These are phyloP conservation scores for Pyralis farinalis DNA, from an alignment of 2,888 invertebrate genomes.

Conservation along the genomic window DNA sequence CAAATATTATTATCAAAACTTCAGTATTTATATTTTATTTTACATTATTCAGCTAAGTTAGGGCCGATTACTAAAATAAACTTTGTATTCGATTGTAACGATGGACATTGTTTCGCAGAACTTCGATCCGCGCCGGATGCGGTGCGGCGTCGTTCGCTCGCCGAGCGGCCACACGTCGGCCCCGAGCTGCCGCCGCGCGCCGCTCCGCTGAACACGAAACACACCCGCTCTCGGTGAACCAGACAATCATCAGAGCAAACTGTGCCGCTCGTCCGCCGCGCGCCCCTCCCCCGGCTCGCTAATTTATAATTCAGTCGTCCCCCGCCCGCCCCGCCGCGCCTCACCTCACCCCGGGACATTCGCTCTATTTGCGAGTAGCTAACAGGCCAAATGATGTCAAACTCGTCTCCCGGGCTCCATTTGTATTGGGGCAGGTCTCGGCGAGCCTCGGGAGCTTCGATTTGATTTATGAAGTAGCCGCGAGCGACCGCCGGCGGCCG, in stretches of 20 bases:
- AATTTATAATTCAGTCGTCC: conserved; percentile 7
- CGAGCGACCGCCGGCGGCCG: not conserved
- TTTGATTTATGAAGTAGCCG: not conserved
- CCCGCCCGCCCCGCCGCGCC: not conserved
- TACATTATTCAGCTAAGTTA: too few species aligned
- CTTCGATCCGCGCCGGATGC: too few species aligned
- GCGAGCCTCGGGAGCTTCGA: not conserved
- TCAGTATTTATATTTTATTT: too few species aligned
- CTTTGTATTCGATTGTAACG: too few species aligned
- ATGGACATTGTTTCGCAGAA: too few species aligned
- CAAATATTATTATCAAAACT: too few species aligned
- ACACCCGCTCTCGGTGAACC: not conserved
- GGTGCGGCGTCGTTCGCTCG: not conserved
- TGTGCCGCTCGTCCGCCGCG: not conserved
- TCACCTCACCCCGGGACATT: not conserved
- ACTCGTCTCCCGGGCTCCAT: not conserved
- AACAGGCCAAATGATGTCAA: conserved; percentile 1
- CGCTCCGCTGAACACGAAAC: too few species aligned
- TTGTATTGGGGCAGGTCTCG: not conserved
- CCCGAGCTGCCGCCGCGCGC: not conserved
- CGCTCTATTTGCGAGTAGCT: not conserved
- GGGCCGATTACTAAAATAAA: too few species aligned
- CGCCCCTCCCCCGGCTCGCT: not conserved
- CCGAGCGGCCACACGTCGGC: too few species aligned
- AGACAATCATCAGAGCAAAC: conserved; percentile 4